Evolutionary conservation across 2,888 invertebrate genomes (phyloP), one percentile per base, ranked within the genome.

Genomic region (Gerosis bhagava): DNA sequence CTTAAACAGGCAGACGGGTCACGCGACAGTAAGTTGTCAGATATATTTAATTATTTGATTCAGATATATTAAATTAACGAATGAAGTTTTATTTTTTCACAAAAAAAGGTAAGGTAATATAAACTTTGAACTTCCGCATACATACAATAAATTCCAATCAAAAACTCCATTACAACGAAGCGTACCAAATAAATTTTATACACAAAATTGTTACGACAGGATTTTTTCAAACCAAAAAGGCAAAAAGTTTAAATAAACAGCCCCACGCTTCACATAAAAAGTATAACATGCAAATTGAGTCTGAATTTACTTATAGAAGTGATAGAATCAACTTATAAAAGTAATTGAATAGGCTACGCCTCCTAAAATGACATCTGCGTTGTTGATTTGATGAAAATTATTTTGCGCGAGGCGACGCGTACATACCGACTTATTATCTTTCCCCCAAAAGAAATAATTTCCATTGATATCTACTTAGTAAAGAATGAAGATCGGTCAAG

Each of bases 271-370:
- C 39, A 26, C 17, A 26, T 19, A 62, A 58, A 56, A 62, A 58
- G 55, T 63, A 81, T 77, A 83, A 79, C 67, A 86, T 86, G 84
- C 74, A 86, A 83, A 86, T 84, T 69, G 67, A 57, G 56, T 56
- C 62, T 45, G 69, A 76, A 79, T 81, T 77, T 77, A 76, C 78
- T 82, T 82, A 73, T 72, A 76, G 74, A 77, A 75, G 79, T 86
- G 83, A 87, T 86, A 46, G 69, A 77, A 79, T 81, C 77, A 77
- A 76, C 78, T 82, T 82, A 73, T 72, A 76, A 74, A 77, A 75
- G 79, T 86, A 83, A 87, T 86, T 78, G 77, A 84, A 84, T 84
- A 61, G 47, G 71, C 67, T 59, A 56, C 63, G 63, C 57, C 66
- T 56, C 46, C 67, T 54, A n/a, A 64, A 72, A 77, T 73, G 75